Evolutionary conservation across 2,888 invertebrate species (phyloP).

Genomic region (Drosophila maculinotata): DNA sequence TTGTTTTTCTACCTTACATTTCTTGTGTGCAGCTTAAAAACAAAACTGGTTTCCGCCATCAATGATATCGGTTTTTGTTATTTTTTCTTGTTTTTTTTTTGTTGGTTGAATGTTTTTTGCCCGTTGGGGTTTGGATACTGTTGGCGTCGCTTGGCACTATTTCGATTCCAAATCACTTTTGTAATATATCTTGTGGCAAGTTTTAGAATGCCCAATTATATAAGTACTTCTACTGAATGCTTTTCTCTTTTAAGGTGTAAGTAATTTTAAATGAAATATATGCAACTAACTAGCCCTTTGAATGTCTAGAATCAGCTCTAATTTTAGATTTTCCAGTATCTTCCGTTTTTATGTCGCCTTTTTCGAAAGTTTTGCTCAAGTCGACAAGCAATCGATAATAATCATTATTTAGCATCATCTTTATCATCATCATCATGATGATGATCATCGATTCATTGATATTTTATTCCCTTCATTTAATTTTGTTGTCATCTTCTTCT

Average conservation of each 20-base stretch:
- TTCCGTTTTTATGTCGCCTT: neutral
- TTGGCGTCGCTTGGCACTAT: constrained; percentile 31
- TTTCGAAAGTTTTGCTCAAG: constrained; percentile 25
- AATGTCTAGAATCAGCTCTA: constrained; percentile 1
- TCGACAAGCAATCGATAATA: constrained; percentile 6
- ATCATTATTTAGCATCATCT: constrained; percentile 17
- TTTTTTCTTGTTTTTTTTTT: constrained; percentile 24
- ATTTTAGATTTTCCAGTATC: neutral
- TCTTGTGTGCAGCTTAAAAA: constrained; percentile 64
- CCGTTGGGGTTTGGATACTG: constrained; percentile 34
- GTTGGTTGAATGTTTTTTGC: constrained; percentile 41
- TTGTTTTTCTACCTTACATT: constrained; percentile 56
- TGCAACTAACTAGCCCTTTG: neutral
- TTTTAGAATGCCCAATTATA: constrained; percentile 29
- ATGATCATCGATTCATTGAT: constrained; percentile 26
- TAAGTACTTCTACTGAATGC: constrained; percentile 28
- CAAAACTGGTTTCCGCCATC: constrained; percentile 70
- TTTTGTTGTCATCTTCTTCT: constrained; percentile 22
- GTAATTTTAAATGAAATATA: too few species aligned
- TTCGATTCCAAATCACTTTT: constrained; percentile 23
- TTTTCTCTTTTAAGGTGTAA: constrained; percentile 32
- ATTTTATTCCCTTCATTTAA: constrained; percentile 35
- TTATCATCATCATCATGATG: too few species aligned
- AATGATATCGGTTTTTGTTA: constrained; percentile 55
- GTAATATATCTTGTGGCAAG: constrained; percentile 30